phyloP scores from a whole-genome alignment of 1,140 invertebrate genomes.

The Helicorthomorpha holstii region DNA sequence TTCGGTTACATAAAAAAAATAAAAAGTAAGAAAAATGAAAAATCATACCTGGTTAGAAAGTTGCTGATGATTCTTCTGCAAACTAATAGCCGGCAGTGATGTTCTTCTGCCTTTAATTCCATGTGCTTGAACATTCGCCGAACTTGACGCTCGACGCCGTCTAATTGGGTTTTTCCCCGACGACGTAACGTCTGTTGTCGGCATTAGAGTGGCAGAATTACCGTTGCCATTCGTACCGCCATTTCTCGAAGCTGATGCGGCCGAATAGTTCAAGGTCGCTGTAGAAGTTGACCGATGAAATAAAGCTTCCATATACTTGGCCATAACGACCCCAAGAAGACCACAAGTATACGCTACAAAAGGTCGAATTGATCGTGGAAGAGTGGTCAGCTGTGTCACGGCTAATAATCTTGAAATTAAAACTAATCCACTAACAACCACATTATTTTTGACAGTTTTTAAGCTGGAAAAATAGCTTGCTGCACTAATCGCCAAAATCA shows the following conservation, averaged over 20 bases:
- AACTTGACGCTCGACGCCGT: slow-evolving; percentile 19
- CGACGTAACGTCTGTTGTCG: slow-evolving; percentile 19
- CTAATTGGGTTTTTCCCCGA: slow-evolving; percentile 24
- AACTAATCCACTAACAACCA: slow-evolving; percentile 17
- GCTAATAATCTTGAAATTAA: slow-evolving; percentile 23
- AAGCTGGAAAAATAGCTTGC: slow-evolving; percentile 25
- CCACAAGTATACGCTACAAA: slow-evolving; percentile 23
- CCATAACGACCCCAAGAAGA: slow-evolving; percentile 22
- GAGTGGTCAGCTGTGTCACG: slow-evolving; percentile 19
- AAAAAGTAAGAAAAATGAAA: background rate
- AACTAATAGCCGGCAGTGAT: slow-evolving; percentile 23
- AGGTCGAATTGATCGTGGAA: slow-evolving; percentile 21
- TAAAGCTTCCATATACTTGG: slow-evolving; percentile 26
- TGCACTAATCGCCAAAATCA: slow-evolving; percentile 19
- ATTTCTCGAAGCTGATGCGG: background rate
- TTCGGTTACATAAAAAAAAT: too few relatives aligned
- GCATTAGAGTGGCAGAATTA: background rate
- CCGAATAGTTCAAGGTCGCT: slow-evolving; percentile 11
- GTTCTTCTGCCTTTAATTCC: slow-evolving; percentile 21
- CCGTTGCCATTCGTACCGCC: background rate
- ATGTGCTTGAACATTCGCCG: slow-evolving; percentile 20
- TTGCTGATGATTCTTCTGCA: slow-evolving; percentile 21
- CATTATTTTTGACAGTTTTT: slow-evolving; percentile 18
- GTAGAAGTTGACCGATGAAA: slow-evolving; percentile 20
- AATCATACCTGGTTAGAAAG: background rate